A percentile compares a stretch with the other conserved stretches of the same genome.
These are phyloP conservation scores for Micromys minutus DNA, from an alignment of 2,113 vertebrate species.

Conservation along the genomic window DNA sequence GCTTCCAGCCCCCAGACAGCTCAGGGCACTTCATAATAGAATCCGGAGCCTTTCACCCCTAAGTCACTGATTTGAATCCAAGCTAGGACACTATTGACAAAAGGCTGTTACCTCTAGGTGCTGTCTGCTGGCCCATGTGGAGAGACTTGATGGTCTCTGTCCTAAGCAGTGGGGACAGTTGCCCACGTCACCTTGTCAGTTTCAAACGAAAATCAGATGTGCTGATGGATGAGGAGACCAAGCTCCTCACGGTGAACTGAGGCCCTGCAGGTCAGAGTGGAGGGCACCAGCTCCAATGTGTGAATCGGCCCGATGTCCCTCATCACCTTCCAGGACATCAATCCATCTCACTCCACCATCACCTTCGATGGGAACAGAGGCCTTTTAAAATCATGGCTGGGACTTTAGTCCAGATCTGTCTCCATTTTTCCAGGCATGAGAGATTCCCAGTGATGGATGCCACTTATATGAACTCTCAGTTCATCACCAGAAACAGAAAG, in stretches of 20 bases:
- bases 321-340: conserved; percentile 63
- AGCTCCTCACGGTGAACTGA: not conserved
- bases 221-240: conserved; percentile 54
- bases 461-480: conserved; percentile 13
- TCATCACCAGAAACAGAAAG: conserved; percentile 17
- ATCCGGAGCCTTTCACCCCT: conserved; percentile 58
- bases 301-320: conserved; percentile 36
- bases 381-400: not conserved
- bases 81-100: conserved; percentile 64
- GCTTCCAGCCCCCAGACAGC: conserved; percentile 16
- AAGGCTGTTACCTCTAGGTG: conserved; percentile 62
- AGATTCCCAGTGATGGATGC: conserved; percentile 5
- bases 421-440: not conserved
- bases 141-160: conserved; percentile 67
- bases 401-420: conserved; percentile 49
- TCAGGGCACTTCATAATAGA: conserved; percentile 67
- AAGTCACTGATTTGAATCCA: conserved; percentile 73
- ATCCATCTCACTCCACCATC: conserved; percentile 40
- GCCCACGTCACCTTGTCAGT: conserved; percentile 50
- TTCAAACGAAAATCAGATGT: conserved; percentile 65
- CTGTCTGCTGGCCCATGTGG: conserved; percentile 55
- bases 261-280: not conserved
- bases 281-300: not conserved
- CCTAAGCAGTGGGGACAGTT: conserved; percentile 63
- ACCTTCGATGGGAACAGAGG: conserved; percentile 55